Conservation (phyloP, 2,888 invertebrate genomes). For the Emmelina monodactyla region DNA sequence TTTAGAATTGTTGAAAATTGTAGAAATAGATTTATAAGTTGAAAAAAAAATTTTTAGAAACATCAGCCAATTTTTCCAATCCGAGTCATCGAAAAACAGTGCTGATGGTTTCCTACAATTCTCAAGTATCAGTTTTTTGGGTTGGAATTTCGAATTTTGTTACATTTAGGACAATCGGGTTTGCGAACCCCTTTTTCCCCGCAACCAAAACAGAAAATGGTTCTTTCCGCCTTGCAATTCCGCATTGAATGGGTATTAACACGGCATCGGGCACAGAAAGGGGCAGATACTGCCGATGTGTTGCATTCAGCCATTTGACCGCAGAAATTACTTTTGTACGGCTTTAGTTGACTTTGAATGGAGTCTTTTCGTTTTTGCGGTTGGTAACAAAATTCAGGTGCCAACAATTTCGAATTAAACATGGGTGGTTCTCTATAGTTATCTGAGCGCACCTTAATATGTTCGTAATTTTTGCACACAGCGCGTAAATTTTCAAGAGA, state of each 20-base stretch:
- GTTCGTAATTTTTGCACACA: slow-evolving; percentile 12
- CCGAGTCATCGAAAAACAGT: slow-evolving; percentile 1
- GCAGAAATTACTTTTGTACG: too few relatives aligned
- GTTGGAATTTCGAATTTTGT: neutral
- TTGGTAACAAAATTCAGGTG: slow-evolving; percentile 11
- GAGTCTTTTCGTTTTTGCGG: neutral
- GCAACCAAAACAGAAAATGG: slow-evolving; percentile 9
- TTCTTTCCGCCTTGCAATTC: slow-evolving; percentile 3
- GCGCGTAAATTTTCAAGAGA: slow-evolving; percentile 7
- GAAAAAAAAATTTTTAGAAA: slow-evolving; percentile 9
- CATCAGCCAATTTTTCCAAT: slow-evolving; percentile 15
- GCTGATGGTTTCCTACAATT: slow-evolving; percentile 3
- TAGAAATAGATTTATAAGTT: slow-evolving; percentile 5
- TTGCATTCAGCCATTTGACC: too few relatives aligned
- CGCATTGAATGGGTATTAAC: slow-evolving; percentile 4
- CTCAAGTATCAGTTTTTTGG: slow-evolving; percentile 11
- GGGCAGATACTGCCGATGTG: too few relatives aligned
- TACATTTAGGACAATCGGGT: slow-evolving; percentile 8
- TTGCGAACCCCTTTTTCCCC: slow-evolving; percentile 6
- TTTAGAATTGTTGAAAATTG: slow-evolving; percentile 8
- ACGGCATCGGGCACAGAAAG: slow-evolving; percentile 2
- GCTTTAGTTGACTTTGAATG: too few relatives aligned
- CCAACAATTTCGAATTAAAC: slow-evolving; percentile 7
- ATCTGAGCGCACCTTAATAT: slow-evolving; percentile 5
- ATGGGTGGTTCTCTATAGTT: slow-evolving; percentile 10